A percentile compares a stretch with the other conserved stretches of the same genome.
Conservation (phyloP, 2,113 vertebrate genomes). For the Monarcha castaneiventris region DNA sequence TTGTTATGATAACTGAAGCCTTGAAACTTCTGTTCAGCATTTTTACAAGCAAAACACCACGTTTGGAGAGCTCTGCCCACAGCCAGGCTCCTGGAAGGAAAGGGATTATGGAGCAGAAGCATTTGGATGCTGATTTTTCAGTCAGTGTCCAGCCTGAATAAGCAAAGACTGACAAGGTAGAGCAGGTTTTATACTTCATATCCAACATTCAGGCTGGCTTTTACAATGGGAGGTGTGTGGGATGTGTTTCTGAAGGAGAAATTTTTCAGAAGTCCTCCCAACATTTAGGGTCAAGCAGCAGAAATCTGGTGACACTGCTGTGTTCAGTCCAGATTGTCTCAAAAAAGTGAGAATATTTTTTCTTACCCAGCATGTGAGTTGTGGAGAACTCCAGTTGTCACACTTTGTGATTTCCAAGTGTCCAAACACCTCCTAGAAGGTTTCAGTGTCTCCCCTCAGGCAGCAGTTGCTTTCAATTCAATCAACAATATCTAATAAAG, state of each 20-base stretch:
- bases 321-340: neutral
- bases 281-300: neutral
- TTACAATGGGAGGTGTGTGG: neutral
- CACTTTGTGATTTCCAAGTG: neutral
- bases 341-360: neutral
- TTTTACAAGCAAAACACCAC: neutral
- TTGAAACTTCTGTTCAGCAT: neutral
- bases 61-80: neutral
- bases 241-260: neutral
- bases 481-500: neutral
- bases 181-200: neutral
- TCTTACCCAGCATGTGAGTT: neutral
- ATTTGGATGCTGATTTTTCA: constrained; percentile 7
- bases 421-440: neutral
- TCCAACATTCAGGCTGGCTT: neutral
- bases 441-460: neutral
- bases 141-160: neutral
- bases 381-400: neutral
- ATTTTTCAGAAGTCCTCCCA: neutral
- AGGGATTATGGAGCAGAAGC: constrained; percentile 4
- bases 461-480: neutral
- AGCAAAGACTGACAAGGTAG: neutral
- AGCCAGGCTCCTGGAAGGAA: neutral
- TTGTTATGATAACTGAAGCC: neutral
- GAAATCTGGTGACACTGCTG: neutral